These are phyloP conservation scores for Cotesia glomerata DNA, from an alignment of 1,140 invertebrate species.

Conservation along the genomic window DNA sequence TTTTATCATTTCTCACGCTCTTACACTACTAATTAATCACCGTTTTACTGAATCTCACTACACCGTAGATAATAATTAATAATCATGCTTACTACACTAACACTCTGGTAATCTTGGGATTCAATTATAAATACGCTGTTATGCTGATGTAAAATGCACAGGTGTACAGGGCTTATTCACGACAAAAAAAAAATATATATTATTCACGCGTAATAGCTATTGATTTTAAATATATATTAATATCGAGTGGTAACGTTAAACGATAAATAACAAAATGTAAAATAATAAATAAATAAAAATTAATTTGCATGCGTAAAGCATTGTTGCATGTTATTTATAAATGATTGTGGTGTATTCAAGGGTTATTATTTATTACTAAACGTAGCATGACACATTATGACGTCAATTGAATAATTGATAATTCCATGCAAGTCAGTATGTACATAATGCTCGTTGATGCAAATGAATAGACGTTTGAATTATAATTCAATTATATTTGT, in stretches of 20 bases:
- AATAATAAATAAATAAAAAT: not conserved
- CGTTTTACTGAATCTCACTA: no score
- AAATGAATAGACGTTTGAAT: not conserved
- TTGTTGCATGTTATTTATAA: slow-evolving; percentile 1
- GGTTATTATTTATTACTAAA: not conserved
- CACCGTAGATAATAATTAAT: not conserved
- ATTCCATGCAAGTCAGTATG: not conserved
- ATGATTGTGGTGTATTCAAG: not conserved
- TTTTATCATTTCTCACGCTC: no score
- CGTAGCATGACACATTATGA: slow-evolving; percentile 2
- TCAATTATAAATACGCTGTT: not conserved
- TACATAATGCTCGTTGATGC: not conserved
- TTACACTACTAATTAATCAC: no score
- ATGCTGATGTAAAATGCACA: slow-evolving; percentile 12
- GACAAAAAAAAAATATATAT: not conserved
- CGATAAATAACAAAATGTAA: not conserved
- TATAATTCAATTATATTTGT: no score
- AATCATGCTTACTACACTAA: not conserved
- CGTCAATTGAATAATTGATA: not conserved
- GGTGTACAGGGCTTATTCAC: not conserved
- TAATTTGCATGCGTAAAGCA: not conserved
- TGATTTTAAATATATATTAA: not conserved
- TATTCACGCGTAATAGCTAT: not conserved
- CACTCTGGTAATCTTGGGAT: not conserved
- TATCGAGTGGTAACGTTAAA: not conserved